A percentile compares a stretch with the other conserved stretches of the same genome.
phyloP scores from a whole-genome alignment of 1,140 invertebrate genomes.

The Sycophila sp. region DNA sequence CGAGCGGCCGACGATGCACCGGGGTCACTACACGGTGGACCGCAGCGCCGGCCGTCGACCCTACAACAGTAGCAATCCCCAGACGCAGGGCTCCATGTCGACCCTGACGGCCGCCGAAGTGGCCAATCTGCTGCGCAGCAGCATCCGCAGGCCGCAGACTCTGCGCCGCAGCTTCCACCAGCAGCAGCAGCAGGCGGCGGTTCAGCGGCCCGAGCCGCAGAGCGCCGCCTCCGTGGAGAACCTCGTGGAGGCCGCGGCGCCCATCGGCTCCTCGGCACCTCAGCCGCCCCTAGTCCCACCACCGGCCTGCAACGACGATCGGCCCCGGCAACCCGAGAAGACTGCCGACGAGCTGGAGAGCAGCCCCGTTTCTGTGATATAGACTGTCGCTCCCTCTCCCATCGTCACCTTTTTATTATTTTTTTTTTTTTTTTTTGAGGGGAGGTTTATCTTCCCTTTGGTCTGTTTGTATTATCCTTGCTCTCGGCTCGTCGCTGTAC shows the following conservation, averaged over 20 bases:
- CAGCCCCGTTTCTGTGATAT: slow-evolving; percentile 66
- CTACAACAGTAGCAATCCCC: slow-evolving; percentile 12
- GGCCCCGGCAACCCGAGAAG: slow-evolving; percentile 50
- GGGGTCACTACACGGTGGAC: slow-evolving; percentile 52
- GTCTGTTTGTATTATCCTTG: no score
- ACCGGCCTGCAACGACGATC: slow-evolving; percentile 54
- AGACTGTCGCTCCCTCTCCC: slow-evolving; percentile 48
- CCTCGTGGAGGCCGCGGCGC: slow-evolving; percentile 70
- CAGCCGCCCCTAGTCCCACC: slow-evolving; percentile 64
- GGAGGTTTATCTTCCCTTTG: neutral
- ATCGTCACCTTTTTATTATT: neutral
- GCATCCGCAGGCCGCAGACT: slow-evolving; percentile 66
- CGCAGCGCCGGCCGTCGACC: slow-evolving; percentile 45
- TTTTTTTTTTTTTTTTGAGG: neutral
- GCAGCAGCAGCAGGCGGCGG: slow-evolving; percentile 37
- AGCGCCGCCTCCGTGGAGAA: slow-evolving; percentile 66
- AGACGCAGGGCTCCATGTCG: slow-evolving; percentile 43
- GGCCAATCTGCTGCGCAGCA: slow-evolving; percentile 69
- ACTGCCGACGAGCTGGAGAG: slow-evolving; percentile 60
- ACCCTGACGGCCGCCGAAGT: slow-evolving; percentile 70
- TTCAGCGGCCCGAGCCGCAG: slow-evolving; percentile 42
- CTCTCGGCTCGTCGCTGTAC: no score
- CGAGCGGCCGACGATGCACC: neutral
- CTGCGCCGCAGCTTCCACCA: slow-evolving; percentile 38
- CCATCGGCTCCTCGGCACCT: slow-evolving; percentile 63